These are phyloP conservation scores for Neoascia interrupta DNA, from an alignment of 2,888 invertebrate genomes.

Conservation along the genomic window DNA sequence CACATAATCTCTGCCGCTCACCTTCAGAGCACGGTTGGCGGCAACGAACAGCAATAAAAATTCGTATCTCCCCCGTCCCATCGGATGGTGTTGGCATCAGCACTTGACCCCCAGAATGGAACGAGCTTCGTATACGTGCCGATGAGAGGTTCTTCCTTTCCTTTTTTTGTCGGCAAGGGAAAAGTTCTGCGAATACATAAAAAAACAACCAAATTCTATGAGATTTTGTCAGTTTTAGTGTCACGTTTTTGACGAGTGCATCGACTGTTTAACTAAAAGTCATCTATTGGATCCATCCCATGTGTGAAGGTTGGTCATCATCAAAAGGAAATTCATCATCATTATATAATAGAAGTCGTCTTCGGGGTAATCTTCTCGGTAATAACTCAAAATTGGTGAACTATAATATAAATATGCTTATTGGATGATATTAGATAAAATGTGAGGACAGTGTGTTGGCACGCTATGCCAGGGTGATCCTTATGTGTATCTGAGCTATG, in stretches of 20 bases:
- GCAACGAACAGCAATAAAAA: slow-evolving; percentile 38
- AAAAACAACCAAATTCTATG: not conserved
- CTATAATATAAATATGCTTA: too few relatives aligned
- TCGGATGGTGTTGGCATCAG: slow-evolving; percentile 37
- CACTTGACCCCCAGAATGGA: slow-evolving; percentile 61
- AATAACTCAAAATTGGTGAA: slow-evolving; percentile 48
- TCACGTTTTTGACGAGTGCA: slow-evolving; percentile 64
- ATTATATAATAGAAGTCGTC: slow-evolving; percentile 1
- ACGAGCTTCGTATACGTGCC: slow-evolving; percentile 47
- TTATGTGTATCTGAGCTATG: too few relatives aligned
- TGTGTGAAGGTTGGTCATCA: not conserved
- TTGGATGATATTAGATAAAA: slow-evolving; percentile 6
- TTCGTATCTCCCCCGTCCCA: slow-evolving; percentile 45
- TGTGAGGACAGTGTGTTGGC: slow-evolving; percentile 16
- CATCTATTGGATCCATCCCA: slow-evolving; percentile 36
- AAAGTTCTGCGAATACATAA: slow-evolving; percentile 21
- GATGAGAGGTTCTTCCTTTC: slow-evolving; percentile 55
- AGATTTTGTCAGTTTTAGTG: slow-evolving; percentile 62
- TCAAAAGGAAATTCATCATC: slow-evolving; percentile 15
- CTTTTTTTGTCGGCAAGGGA: slow-evolving; percentile 52
- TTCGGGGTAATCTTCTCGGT: slow-evolving; percentile 33
- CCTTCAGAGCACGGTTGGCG: slow-evolving; percentile 51
- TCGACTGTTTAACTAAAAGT: slow-evolving; percentile 60
- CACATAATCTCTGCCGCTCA: slow-evolving; percentile 64
- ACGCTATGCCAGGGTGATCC: too few relatives aligned